Percentiles rank a stretch among this genome's conserved stretches.
These are phyloP conservation scores for Cecidostiba fungosa DNA, from an alignment of 2,888 invertebrate species.

Conservation along the genomic window DNA sequence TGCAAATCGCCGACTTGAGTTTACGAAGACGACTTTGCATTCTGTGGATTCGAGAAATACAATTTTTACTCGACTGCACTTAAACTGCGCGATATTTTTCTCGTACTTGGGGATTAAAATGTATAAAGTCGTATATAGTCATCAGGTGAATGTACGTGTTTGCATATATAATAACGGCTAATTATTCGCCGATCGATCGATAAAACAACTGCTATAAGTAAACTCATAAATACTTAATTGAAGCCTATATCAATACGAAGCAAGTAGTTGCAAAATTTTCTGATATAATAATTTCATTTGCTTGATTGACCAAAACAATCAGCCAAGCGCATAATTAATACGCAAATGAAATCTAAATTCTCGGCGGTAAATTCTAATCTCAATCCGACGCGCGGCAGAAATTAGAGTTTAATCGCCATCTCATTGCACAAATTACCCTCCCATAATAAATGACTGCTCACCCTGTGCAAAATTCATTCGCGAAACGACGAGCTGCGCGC, in stretches of 20 bases:
- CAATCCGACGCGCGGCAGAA: not conserved
- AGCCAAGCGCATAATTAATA: no score
- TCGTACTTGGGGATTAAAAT: no score
- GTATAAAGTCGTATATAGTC: no score
- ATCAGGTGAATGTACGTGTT: no score
- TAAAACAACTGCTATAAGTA: not conserved
- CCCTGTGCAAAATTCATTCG: not conserved
- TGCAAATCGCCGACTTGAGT: not conserved
- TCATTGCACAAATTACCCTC: not conserved
- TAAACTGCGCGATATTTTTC: no score
- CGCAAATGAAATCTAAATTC: no score
- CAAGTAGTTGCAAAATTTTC: not conserved
- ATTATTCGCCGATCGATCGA: not conserved
- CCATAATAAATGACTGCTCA: not conserved
- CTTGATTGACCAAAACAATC: not conserved
- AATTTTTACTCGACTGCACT: not conserved
- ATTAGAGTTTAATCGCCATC: not conserved
- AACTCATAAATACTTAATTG: not conserved
- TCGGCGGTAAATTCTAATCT: not conserved
- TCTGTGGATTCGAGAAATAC: not conserved
- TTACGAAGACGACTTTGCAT: not conserved
- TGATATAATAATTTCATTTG: not conserved
- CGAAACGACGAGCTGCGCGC: not conserved
- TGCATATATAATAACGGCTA: not conserved
- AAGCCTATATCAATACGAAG: not conserved